phyloP scores from a whole-genome alignment of 2,797 vertebrate species.

The Setipinna tenuifilis region DNA sequence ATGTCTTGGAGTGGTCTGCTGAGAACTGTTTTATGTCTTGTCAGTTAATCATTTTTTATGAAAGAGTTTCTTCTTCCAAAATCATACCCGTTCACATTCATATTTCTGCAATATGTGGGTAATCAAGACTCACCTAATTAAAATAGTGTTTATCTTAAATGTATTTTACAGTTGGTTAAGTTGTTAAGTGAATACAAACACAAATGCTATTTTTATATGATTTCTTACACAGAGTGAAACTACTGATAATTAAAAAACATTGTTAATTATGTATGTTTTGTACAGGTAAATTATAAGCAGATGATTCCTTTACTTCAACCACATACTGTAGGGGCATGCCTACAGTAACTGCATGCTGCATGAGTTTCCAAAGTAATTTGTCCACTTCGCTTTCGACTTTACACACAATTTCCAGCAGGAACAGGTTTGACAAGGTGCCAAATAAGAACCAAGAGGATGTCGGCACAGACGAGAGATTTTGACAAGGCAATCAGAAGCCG shows the following conservation, averaged over 20 bases:
- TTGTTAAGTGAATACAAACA: neutral
- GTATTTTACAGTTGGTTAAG: neutral
- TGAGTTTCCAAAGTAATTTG: neutral
- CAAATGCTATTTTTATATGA: neutral
- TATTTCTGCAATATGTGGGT: neutral
- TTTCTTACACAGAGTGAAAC: neutral
- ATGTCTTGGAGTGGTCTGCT: constrained; percentile 27
- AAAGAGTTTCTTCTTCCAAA: neutral
- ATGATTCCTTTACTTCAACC: neutral
- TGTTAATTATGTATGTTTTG: too few relatives aligned
- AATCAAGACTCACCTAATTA: neutral
- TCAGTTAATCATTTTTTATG: neutral
- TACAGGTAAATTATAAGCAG: too few relatives aligned
- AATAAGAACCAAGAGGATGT: constrained; percentile 48
- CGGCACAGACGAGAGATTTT: constrained; percentile 34
- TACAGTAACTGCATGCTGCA: neutral
- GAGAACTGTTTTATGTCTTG: constrained; percentile 7
- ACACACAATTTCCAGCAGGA: neutral
- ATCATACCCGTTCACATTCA: neutral
- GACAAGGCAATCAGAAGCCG: constrained; percentile 45
- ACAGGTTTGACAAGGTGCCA: constrained; percentile 56
- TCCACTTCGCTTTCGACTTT: neutral
- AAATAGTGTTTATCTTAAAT: neutral
- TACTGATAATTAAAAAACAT: neutral
- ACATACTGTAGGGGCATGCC: neutral